phyloP scores from a whole-genome alignment of 2,113 vertebrate species.

The Trichechus manatus region DNA sequence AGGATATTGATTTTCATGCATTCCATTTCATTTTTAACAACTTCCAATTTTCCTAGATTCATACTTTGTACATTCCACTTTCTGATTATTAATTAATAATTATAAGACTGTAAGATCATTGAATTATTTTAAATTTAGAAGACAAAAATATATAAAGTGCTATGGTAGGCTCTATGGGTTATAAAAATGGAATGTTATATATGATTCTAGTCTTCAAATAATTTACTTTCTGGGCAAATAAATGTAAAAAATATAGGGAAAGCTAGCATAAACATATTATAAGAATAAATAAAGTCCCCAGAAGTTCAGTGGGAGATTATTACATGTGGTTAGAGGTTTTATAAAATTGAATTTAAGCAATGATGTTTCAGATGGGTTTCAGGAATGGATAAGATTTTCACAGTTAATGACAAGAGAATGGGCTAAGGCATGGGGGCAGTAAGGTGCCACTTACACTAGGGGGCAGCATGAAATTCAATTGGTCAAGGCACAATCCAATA shows the following conservation, averaged over 20 bases:
- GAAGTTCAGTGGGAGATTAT: not conserved
- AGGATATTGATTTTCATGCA: no score
- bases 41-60: no score
- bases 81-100: no score
- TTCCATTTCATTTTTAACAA: no score
- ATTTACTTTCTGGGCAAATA: constrained; percentile 25
- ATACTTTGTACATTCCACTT: no score
- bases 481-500: not conserved
- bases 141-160: not conserved
- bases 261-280: not conserved
- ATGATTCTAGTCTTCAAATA: constrained; percentile 4
- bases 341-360: not conserved
- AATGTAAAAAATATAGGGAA: not conserved
- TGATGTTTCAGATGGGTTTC: not conserved
- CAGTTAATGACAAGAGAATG: not conserved
- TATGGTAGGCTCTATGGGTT: not conserved
- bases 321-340: not conserved
- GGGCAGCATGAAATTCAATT: not conserved
- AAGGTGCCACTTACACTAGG: not conserved
- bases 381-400: not conserved
- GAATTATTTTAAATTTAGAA: constrained; percentile 37
- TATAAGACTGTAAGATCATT: not conserved
- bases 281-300: not conserved
- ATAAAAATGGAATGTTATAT: constrained; percentile 9
- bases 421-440: not conserved